Percentiles rank a stretch among this genome's conserved stretches.
Conservation (phyloP, 1,140 invertebrate genomes). For the Ostrea denselamellosa region DNA sequence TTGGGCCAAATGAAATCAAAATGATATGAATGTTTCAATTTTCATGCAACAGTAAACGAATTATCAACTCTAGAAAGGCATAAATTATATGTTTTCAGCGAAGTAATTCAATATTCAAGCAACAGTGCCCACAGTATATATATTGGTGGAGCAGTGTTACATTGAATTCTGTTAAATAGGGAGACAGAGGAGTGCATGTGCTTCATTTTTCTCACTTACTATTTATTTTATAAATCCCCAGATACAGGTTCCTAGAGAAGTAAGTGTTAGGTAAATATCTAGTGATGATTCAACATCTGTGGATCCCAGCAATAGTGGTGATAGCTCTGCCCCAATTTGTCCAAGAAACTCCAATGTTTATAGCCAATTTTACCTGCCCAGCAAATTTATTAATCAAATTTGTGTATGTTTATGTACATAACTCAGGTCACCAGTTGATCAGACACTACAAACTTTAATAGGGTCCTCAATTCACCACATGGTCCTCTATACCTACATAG, state of each 20-base stretch:
- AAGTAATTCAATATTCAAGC: slow-evolving; percentile 36
- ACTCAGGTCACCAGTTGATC: not conserved
- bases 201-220: slow-evolving; percentile 19
- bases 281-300: slow-evolving; percentile 23
- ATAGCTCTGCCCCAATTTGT: not conserved
- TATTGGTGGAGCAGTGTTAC: not conserved
- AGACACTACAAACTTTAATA: slow-evolving; percentile 22
- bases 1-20: slow-evolving; percentile 33
- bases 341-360: not conserved
- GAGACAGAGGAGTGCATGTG: not conserved
- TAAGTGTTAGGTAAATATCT: slow-evolving; percentile 34
- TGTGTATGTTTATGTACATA: slow-evolving; percentile 15
- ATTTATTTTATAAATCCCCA: slow-evolving; percentile 27
- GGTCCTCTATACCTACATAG: slow-evolving; percentile 4
- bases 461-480: not conserved
- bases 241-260: slow-evolving; percentile 32
- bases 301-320: slow-evolving; percentile 6
- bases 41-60: slow-evolving; percentile 38
- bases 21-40: slow-evolving; percentile 36
- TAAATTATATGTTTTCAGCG: slow-evolving; percentile 33
- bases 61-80: slow-evolving; percentile 34
- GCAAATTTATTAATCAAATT: slow-evolving; percentile 30
- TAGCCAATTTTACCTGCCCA: slow-evolving; percentile 16
- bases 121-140: slow-evolving; percentile 6
- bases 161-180: not conserved